Evolutionary conservation across 2,113 vertebrate genomes (phyloP).

Genomic region (Dicentrarchus labrax): DNA sequence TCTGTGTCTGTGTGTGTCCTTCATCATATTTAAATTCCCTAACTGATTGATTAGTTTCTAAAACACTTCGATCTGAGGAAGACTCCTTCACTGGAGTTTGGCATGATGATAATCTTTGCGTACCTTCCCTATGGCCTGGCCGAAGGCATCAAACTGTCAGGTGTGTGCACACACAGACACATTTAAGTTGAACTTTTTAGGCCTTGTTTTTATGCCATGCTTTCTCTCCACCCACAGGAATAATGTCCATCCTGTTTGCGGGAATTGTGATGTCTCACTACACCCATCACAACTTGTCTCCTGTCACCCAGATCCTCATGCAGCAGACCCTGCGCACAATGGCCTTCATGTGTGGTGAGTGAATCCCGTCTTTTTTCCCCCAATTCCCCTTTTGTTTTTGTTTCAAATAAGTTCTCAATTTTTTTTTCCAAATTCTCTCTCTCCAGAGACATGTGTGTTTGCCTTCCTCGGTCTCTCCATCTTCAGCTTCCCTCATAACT

Average conservation of each 20-base stretch:
- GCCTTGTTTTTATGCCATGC: not conserved
- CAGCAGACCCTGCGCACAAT: conserved; percentile 97
- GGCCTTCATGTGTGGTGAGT: conserved; percentile 98
- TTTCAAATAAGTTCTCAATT: conserved; percentile 4
- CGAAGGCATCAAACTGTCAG: conserved; percentile 97
- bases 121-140: conserved; percentile 97
- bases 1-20: not conserved
- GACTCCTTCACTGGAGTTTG: conserved; percentile 97
- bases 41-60: conserved; percentile 84
- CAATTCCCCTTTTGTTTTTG: not conserved
- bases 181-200: not conserved
- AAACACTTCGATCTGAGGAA: conserved; percentile 98
- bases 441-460: conserved; percentile 97
- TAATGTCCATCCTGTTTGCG: conserved; percentile 99
- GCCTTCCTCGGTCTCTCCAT: conserved; percentile 98
- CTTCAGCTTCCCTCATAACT: conserved; percentile 99
- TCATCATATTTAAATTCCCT: conserved; percentile 49
- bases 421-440: conserved; percentile 45
- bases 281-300: conserved; percentile 98
- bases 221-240: conserved; percentile 83
- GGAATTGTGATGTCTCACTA: conserved; percentile 99
- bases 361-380: conserved; percentile 44
- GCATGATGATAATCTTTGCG: conserved; percentile 99
- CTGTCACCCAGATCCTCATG: conserved; percentile 98
- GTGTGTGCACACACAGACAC: conserved; percentile 76